Base-by-base conservation (phyloP, 1,140 invertebrate species). In the Aethina tumida region DNA sequence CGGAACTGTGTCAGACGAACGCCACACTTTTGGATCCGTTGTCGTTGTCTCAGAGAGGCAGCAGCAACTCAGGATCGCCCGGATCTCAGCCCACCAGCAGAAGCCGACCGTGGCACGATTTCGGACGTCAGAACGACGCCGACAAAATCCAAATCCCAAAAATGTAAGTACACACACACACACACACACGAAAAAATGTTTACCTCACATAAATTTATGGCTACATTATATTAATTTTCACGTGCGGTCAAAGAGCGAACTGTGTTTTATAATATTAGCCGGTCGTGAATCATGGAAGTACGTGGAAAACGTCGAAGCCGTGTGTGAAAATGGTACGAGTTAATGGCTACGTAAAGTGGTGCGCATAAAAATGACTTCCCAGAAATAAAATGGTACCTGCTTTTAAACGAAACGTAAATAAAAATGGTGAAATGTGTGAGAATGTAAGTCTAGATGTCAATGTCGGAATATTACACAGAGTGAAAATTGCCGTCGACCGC, bases 141-240 rank as follows among this genome's bases (percentile, higher is more conserved):
- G 90, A 93, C 64, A 94, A 94, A 74, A 90, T 95, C 51, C 88
- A 94, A 71, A 96, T 96, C 74, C 86, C 90, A 63, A 97, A 96
- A 85, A 72, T 94, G 91, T 96, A 71, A 90, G 89, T 86, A 59
- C 20, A 20, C 10, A 29, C 5, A 6, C 12, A 5, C 5, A n/a
- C n/a, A 7, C 21, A 6, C n/a, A n/a, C n/a, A n/a, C n/a, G n/a
- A n/a, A n/a, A n/a, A n/a, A n/a, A n/a, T n/a, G n/a, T n/a, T n/a
- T 7, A 22, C n/a, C n/a, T 22, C 6, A 7, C 21, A 22, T 7
- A 22, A n/a, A 6, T 22, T 7, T 22, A n/a, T 7, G n/a, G 21
- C 6, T 22, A 7, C n/a, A 22, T 22, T 22, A 7, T 22, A 6
- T 22, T 22, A 6, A 6, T 22, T 22, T 22, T n/a, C 6, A 7